phyloP scores from a whole-genome alignment of 1,140 invertebrate species.

The Ylistrum balloti region DNA sequence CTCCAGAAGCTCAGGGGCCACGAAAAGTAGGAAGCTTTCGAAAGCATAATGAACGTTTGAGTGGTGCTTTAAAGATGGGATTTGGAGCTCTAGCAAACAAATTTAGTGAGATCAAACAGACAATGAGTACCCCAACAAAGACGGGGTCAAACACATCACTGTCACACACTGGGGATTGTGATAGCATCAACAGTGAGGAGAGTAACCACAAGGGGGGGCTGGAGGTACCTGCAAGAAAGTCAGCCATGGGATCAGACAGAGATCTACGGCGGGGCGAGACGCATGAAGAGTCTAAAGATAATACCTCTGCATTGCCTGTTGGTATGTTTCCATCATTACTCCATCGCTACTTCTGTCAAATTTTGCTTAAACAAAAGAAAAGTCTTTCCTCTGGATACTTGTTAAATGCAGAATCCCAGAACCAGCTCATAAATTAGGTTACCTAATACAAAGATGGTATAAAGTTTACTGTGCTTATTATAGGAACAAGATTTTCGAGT shows the following conservation, averaged over 20 bases:
- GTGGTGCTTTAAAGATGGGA: constrained; percentile 84
- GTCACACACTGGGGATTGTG: constrained; percentile 42
- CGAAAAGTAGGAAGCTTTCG: constrained; percentile 63
- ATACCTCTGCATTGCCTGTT: background rate
- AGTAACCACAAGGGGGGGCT: background rate
- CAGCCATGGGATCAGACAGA: constrained; percentile 48
- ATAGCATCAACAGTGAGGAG: constrained; percentile 56
- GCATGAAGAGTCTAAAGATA: background rate
- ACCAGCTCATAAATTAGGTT: too few species aligned
- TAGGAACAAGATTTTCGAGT: too few species aligned
- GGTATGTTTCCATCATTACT: background rate
- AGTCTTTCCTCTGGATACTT: too few species aligned
- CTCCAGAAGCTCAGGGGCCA: constrained; percentile 56
- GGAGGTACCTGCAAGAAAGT: background rate
- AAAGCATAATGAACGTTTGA: constrained; percentile 76
- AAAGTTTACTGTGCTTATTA: too few species aligned
- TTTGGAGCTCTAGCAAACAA: constrained; percentile 91
- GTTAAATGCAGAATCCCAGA: too few species aligned
- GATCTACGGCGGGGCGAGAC: constrained; percentile 26
- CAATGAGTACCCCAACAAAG: constrained; percentile 85
- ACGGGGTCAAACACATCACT: constrained; percentile 73
- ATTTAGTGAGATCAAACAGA: constrained; percentile 96
- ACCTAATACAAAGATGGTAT: too few species aligned
- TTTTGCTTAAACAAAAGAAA: too few species aligned
- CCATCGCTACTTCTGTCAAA: too few species aligned